Base-by-base conservation (phyloP, 2,888 invertebrate species). In the Nasonovia ribisnigri region DNA sequence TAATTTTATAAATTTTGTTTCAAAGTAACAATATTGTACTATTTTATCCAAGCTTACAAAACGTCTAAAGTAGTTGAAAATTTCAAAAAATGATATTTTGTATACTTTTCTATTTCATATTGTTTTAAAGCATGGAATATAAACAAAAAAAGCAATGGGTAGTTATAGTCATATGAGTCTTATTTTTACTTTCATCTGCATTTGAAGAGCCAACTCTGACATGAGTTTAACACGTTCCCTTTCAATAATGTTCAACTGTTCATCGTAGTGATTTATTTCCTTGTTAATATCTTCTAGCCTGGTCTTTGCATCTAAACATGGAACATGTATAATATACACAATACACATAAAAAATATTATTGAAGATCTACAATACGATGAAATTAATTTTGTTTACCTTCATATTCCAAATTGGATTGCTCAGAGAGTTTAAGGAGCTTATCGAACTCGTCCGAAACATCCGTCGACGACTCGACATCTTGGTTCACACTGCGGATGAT, bases 181-280 rank as follows among this genome's bases (percentile, higher is more conserved):
- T 43, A 54, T 60, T 67, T 67, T 86, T 93, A 93, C 93, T 51
- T 93, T 48, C 24, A 42, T 51, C 24, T 90, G 86, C 42, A 87
- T 90, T 60, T 51, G 26, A 29, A 43, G 11, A n/a, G 90, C 90
- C 42, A 93, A 87, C 20, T 93, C 86, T 0, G 93, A 87, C 93
- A 93, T 93, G 20, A 51, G 42, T 48, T 93, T 86, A 8, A 90
- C 24, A 3, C 90, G 42, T 42, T 93, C 90, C 24, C 42, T 60
- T 86, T 93, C 90, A 51, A 93, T 51, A n/a, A 42, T 20, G 42
- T 60, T 90, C 20, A 57, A 24, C 42, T 87, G 60, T 86, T 93
- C 93, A 24, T 93, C 51, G 0, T 86, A n/a, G 13, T 42, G n/a
- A 90, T 20, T 26, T 42, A 90, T 86, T 57, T 90, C 48, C 16